A percentile compares a stretch with the other conserved stretches of the same genome.
Conservation (phyloP, 2,797 vertebrate genomes). For the Hyperoplus lanceolatus region DNA sequence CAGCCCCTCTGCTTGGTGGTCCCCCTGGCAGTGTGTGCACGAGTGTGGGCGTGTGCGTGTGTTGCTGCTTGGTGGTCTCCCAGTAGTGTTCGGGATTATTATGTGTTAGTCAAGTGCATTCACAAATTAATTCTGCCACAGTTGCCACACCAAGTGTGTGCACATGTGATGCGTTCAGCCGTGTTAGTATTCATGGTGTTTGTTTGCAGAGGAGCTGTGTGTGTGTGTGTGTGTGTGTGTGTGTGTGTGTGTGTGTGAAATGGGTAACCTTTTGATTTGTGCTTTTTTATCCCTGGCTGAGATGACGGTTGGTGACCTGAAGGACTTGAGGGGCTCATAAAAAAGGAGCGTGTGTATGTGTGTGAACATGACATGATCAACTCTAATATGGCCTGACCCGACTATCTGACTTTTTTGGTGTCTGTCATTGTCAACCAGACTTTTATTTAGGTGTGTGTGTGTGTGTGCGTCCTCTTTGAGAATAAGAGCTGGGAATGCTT, state of each 20-base stretch:
- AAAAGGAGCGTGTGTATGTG: conserved; percentile 58
- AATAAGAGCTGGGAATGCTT: conserved; percentile 77
- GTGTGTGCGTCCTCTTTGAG: conserved; percentile 60
- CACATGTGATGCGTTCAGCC: conserved; percentile 50
- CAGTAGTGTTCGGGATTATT: conserved; percentile 81
- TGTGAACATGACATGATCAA: conserved; percentile 68
- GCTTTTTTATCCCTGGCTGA: conserved; percentile 73
- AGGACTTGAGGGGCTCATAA: conserved; percentile 84
- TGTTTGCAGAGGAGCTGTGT: conserved; percentile 91
- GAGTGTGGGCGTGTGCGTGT: conserved; percentile 56
- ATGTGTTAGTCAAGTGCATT: conserved; percentile 85
- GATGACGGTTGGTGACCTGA: conserved; percentile 83
- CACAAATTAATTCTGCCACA: conserved; percentile 83
- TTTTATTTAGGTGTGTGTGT: conserved; percentile 54
- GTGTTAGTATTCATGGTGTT: conserved; percentile 91
- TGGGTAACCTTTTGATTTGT: conserved; percentile 78
- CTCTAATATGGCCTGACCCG: conserved; percentile 53
- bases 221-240: conserved; percentile 29
- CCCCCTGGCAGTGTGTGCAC: conserved; percentile 72
- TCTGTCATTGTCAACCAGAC: conserved; percentile 38
- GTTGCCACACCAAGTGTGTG: conserved; percentile 70
- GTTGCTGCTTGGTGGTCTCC: conserved; percentile 77
- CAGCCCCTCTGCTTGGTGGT: conserved; percentile 83
- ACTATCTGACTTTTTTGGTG: conserved; percentile 55
- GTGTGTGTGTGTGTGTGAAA: conserved; percentile 63